phyloP scores from a whole-genome alignment of 2,113 vertebrate species.

The Lepisosteus osseus region DNA sequence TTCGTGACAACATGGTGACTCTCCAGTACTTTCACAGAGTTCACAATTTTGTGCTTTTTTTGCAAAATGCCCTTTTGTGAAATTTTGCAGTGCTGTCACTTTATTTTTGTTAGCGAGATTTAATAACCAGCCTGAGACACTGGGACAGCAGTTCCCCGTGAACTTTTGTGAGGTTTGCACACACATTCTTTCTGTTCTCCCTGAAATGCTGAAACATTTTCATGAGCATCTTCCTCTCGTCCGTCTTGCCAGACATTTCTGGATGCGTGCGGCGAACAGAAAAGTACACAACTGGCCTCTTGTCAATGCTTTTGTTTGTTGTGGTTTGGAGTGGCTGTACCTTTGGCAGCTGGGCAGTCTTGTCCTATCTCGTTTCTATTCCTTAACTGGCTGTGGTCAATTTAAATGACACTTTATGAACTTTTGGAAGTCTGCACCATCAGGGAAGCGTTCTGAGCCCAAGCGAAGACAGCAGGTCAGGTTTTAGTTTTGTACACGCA shows the following conservation, averaged over 20 bases:
- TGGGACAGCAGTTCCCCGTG: no score
- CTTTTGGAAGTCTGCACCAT: slow-evolving; percentile 39
- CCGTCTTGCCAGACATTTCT: slow-evolving; percentile 41
- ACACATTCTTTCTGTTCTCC: no score
- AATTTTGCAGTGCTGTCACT: no score
- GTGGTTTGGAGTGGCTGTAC: slow-evolving; percentile 48
- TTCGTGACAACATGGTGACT: no score
- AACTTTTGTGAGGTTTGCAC: no score
- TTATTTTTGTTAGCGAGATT: no score
- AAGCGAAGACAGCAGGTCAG: slow-evolving; percentile 18
- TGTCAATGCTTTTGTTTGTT: slow-evolving; percentile 51
- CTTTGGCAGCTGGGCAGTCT: slow-evolving; percentile 45
- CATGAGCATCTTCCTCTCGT: background rate
- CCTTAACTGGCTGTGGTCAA: slow-evolving; percentile 29
- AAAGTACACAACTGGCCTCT: slow-evolving; percentile 41
- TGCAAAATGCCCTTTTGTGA: no score
- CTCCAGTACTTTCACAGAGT: no score
- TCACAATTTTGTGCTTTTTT: no score
- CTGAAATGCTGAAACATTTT: background rate
- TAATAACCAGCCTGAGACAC: no score
- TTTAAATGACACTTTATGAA: slow-evolving; percentile 28
- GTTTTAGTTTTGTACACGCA: no score
- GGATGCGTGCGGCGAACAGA: slow-evolving; percentile 53
- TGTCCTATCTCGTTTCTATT: slow-evolving; percentile 27
- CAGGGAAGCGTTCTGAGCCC: slow-evolving; percentile 35